Evolutionary conservation across 2,888 invertebrate species (phyloP).

Genomic region (Catocala sponsa): DNA sequence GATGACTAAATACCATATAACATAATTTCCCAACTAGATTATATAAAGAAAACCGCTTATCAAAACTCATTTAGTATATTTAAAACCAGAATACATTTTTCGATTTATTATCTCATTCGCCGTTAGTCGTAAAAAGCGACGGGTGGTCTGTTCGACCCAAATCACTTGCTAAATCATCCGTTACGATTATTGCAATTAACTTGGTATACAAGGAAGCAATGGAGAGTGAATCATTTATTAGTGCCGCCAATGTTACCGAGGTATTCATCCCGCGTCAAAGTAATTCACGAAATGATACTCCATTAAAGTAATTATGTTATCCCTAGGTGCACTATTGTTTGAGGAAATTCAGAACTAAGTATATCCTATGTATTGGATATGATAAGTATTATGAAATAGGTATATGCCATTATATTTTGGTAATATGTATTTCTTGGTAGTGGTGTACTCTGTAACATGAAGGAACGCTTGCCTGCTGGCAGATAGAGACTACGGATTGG

Average conservation of each 20-base stretch:
- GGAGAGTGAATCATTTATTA: constrained; percentile 64
- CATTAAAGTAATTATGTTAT: no score
- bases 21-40: no score
- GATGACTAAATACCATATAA: no score
- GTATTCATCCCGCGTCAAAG: neutral
- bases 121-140: constrained; percentile 47
- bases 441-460: no score
- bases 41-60: neutral
- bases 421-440: no score
- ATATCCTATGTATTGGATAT: no score
- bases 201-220: constrained; percentile 58
- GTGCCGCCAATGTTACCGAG: constrained; percentile 23
- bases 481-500: no score
- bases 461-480: no score
- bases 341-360: no score
- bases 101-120: constrained; percentile 52
- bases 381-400: no score
- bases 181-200: constrained; percentile 71
- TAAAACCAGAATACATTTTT: constrained; percentile 42
- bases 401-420: no score
- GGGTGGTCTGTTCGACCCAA: constrained; percentile 59
- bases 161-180: constrained; percentile 70
- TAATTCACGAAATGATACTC: neutral
- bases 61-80: constrained; percentile 27
- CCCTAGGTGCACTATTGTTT: no score